A percentile compares a stretch with the other conserved stretches of the same genome.
Evolutionary conservation across 2,797 vertebrate genomes (phyloP).

Genomic region (Cyprinodon diabolis): DNA sequence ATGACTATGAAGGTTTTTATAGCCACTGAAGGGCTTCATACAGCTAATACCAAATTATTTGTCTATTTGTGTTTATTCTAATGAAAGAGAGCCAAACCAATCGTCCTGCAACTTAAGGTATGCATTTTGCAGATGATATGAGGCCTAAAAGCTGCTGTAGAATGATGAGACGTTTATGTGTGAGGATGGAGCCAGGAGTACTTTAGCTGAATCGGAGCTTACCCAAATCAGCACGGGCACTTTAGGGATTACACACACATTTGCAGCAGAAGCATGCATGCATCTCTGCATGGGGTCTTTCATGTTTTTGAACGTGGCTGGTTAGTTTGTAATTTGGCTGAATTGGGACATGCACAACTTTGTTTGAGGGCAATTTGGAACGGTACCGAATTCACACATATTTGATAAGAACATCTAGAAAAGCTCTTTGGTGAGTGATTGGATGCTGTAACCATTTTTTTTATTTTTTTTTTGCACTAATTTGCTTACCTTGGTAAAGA

Average conservation of each 20-base stretch:
- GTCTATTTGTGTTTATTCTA: neutral
- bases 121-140: neutral
- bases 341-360: constrained; percentile 8
- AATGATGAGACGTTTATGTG: constrained; percentile 52
- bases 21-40: neutral
- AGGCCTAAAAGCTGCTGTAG: constrained; percentile 33
- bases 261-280: constrained; percentile 31
- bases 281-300: constrained; percentile 23
- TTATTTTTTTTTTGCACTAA: neutral
- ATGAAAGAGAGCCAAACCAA: constrained; percentile 5
- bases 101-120: neutral
- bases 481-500: neutral
- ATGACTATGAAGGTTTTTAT: neutral
- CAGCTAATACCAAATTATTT: neutral
- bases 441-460: neutral
- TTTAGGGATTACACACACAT: constrained; percentile 47
- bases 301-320: constrained; percentile 4
- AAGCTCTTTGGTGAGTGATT: neutral
- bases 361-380: neutral
- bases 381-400: neutral
- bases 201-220: constrained; percentile 27
- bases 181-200: constrained; percentile 32
- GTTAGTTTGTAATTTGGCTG: constrained; percentile 37
- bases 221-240: constrained; percentile 51
- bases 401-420: constrained; percentile 7